These are phyloP conservation scores for Gryllus longicercus DNA, from an alignment of 2,888 invertebrate genomes.

Conservation along the genomic window DNA sequence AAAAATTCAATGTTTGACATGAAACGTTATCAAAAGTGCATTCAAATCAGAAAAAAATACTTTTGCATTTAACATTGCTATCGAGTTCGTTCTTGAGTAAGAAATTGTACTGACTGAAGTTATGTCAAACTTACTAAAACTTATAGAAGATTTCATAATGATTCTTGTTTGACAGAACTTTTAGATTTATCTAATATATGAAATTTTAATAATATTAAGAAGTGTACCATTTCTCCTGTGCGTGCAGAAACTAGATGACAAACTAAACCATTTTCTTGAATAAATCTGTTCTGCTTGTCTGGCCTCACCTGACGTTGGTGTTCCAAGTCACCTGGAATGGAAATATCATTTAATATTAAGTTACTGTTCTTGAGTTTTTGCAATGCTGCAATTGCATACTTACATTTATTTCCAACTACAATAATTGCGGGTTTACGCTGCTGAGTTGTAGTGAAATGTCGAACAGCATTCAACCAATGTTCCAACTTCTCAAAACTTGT, in stretches of 20 bases:
- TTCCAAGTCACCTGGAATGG: constrained; percentile 58
- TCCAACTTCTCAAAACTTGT: constrained; percentile 73
- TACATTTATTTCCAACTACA: constrained; percentile 66
- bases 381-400: constrained; percentile 33
- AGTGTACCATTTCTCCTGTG: constrained; percentile 66
- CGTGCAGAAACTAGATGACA: constrained; percentile 66
- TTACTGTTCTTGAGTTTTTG: too few species aligned
- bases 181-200: too few species aligned
- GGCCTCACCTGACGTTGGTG: constrained; percentile 66
- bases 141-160: too few species aligned
- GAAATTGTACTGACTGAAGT: too few species aligned
- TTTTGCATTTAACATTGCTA: too few species aligned
- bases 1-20: too few species aligned
- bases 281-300: constrained; percentile 62
- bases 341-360: neutral
- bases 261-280: constrained; percentile 59
- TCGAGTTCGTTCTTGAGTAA: too few species aligned
- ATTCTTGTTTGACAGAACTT: too few species aligned
- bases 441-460: constrained; percentile 49
- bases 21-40: too few species aligned
- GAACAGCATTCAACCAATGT: constrained; percentile 64
- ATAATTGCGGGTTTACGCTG: constrained; percentile 57
- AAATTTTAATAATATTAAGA: too few species aligned
- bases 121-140: too few species aligned
- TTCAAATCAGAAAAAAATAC: too few species aligned